These are phyloP conservation scores for Dasypus novemcinctus DNA, from an alignment of 2,113 vertebrate species.

Conservation along the genomic window DNA sequence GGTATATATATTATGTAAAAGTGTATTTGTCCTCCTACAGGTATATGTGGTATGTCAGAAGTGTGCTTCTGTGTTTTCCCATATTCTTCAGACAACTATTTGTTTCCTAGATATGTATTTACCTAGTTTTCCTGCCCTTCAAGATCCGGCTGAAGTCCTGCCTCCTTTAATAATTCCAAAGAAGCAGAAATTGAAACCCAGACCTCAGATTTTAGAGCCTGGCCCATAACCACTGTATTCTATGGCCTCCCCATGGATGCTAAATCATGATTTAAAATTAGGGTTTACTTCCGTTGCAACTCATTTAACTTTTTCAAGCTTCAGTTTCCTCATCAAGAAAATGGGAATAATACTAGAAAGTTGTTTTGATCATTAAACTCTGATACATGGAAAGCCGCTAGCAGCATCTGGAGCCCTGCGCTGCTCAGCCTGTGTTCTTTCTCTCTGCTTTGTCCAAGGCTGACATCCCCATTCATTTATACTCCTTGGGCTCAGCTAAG, in stretches of 20 bases:
- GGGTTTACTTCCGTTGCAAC: neutral
- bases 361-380: neutral
- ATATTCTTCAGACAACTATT: neutral
- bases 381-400: rapidly evolving
- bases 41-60: neutral
- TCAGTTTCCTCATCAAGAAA: neutral
- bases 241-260: neutral
- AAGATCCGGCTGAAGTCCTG: neutral
- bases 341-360: neutral
- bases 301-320: neutral
- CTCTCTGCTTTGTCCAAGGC: neutral
- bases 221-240: neutral
- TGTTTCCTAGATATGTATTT: neutral
- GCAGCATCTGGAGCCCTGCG: rapidly evolving
- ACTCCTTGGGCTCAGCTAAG: neutral
- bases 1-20: neutral
- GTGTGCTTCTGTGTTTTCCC: neutral
- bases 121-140: neutral
- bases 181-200: neutral
- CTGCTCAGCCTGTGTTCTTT: neutral
- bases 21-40: neutral
- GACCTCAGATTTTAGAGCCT: neutral
- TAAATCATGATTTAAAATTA: neutral
- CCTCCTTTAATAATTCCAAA: neutral
- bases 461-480: neutral